Conservation (phyloP, 2,888 invertebrate genomes). For the Sicus ferrugineus region DNA sequence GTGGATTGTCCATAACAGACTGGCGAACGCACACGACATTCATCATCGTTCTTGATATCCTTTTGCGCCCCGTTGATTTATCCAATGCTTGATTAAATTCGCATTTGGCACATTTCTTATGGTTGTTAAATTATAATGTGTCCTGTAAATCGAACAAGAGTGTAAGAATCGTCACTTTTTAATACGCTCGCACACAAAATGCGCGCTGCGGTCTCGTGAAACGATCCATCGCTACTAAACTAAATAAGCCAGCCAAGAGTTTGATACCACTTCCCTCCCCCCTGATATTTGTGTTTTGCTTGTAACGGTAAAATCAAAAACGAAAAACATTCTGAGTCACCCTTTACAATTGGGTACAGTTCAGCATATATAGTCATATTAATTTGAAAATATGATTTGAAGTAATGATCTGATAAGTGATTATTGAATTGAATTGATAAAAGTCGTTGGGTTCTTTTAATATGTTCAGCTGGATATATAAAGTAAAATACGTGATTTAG, state of each 20-base stretch:
- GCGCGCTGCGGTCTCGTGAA: background rate
- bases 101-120: constrained; percentile 3
- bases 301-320: too few relatives aligned
- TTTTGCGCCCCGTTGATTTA: background rate
- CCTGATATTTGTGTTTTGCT: too few relatives aligned
- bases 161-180: background rate
- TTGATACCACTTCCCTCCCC: too few relatives aligned
- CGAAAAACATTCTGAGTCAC: too few relatives aligned
- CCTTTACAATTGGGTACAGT: too few relatives aligned
- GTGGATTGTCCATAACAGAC: background rate
- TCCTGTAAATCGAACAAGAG: too few relatives aligned
- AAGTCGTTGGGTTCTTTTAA: background rate
- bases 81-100: constrained; percentile 2
- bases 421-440: background rate
- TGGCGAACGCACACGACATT: too few relatives aligned
- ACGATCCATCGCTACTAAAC: background rate
- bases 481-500: too few relatives aligned
- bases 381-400: background rate
- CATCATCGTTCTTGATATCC: constrained; percentile 5
- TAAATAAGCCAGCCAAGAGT: too few relatives aligned
- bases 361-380: too few relatives aligned
- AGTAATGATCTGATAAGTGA: background rate
- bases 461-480: background rate
- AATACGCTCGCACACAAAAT: background rate
- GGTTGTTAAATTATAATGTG: background rate